Evolutionary conservation across 2,113 vertebrate genomes (phyloP).

Genomic region (Azemiops feae): DNA sequence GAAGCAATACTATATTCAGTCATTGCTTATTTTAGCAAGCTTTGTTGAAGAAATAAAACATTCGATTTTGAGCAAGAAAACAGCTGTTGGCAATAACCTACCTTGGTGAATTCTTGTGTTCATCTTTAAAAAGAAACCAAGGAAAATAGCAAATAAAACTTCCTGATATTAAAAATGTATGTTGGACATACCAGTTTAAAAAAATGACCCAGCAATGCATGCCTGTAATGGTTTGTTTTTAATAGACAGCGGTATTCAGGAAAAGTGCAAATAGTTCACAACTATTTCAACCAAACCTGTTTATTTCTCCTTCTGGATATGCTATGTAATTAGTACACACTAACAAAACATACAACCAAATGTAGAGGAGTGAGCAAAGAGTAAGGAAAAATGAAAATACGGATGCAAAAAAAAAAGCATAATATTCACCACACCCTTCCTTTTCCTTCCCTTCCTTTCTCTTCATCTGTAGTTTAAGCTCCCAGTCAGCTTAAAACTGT

Average conservation of each 20-base stretch:
- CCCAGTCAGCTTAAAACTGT: neutral
- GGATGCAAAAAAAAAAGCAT: constrained; percentile 13
- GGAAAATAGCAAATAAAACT: constrained; percentile 56
- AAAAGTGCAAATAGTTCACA: constrained; percentile 42
- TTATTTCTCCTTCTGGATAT: constrained; percentile 31
- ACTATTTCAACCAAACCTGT: constrained; percentile 50
- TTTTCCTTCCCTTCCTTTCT: neutral
- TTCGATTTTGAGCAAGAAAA: constrained; percentile 42
- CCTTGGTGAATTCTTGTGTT: constrained; percentile 35
- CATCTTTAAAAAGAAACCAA: constrained; percentile 35
- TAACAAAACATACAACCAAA: neutral
- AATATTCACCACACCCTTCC: neutral
- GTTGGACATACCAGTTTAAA: constrained; percentile 57
- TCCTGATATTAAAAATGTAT: constrained; percentile 54
- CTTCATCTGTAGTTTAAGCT: constrained; percentile 48
- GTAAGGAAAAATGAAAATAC: neutral
- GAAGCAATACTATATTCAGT: neutral
- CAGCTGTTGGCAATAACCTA: constrained; percentile 44
- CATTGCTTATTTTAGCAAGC: constrained; percentile 29
- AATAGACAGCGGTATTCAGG: constrained; percentile 33
- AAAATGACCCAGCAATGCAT: constrained; percentile 39
- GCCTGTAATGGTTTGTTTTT: constrained; percentile 50
- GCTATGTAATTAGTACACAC: neutral
- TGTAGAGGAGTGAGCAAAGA: neutral
- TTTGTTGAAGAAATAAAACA: constrained; percentile 14